Evolutionary conservation across 2,113 vertebrate species (phyloP), one percentile per base, ranked within the genome.

Genomic region (Gobiocypris rarus): DNA sequence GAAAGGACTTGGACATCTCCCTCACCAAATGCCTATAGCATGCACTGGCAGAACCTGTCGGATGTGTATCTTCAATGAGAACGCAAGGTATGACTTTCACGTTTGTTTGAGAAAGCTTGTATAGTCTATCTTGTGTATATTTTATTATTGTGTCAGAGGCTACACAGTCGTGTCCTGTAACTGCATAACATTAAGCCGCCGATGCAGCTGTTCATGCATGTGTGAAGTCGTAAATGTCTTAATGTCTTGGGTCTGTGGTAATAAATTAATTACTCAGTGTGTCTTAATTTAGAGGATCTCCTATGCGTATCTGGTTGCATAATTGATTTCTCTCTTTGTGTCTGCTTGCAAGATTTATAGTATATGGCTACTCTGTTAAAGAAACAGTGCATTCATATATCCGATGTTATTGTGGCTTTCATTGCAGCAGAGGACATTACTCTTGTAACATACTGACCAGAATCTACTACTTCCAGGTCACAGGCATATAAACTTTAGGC

Each of bases 181-280:
- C 31, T 59, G 14, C 56, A 34, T n/a, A 14, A 13, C 54, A 41
- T 58, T 75, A n/a, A 43, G 3, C 34, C 5, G 11, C 11, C 1
- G 7, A 78, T 61, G 54, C 54, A 78, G 54, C 75, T 59, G 75
- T 78, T 78, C 54, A 26, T 78, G 34, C 54, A 78, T 43, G 54
- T 63, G 76, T 61, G 34, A 61, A 78, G 75, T 78, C 75, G 34
- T 78, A 78, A 78, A 78, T 10, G 56, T 61, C 61, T 78, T 61
- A 26, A 61, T 43, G 34, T n/a, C 54, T 24, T 24, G 1, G 34
- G 38, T 61, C 7, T 61, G n/a, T 26, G 14, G 75, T 78, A 61
- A 61, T 78, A 59, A 78, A 78, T 78, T 78, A 26, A 59, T 78
- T 78, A 61, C 54, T 77, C 54, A 4, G 52, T 59, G 11, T 15